Percentiles rank a stretch among this genome's conserved stretches.
Evolutionary conservation across 2,888 invertebrate genomes (phyloP).

Genomic region (Seladonia tumulorum): DNA sequence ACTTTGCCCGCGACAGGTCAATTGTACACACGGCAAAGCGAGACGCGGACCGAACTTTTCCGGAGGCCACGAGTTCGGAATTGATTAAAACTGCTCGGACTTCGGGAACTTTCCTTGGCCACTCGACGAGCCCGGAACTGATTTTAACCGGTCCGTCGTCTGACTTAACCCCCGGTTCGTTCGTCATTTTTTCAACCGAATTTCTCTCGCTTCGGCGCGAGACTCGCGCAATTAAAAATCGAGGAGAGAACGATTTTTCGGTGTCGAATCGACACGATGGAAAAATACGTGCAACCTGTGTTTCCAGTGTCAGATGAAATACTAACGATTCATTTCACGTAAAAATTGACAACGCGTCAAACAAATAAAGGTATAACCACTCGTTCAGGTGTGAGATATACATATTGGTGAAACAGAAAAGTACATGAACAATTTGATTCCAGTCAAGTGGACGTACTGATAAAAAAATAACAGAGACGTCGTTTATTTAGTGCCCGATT

Average conservation of each 20-base stretch:
- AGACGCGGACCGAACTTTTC: background rate
- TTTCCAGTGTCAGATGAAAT: too few relatives aligned
- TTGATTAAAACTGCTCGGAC: constrained; percentile 23
- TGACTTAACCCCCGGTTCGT: background rate
- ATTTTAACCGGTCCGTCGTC: background rate
- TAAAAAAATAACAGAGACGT: background rate
- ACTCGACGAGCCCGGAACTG: background rate
- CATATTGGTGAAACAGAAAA: background rate
- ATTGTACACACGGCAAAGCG: background rate
- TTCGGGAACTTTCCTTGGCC: background rate
- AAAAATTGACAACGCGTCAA: too few relatives aligned
- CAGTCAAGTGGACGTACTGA: background rate
- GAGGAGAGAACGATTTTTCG: too few relatives aligned
- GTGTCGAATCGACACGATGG: too few relatives aligned
- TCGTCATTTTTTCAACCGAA: background rate
- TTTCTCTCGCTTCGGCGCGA: background rate
- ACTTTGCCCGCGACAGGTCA: constrained; percentile 17
- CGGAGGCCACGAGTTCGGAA: background rate
- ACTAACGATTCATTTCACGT: too few relatives aligned
- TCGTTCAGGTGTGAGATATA: too few relatives aligned
- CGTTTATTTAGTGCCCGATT: too few relatives aligned
- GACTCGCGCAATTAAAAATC: too few relatives aligned
- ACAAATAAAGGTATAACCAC: too few relatives aligned
- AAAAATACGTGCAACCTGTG: too few relatives aligned
- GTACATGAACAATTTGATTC: background rate